phyloP scores from a whole-genome alignment of 2,113 vertebrate genomes.

The Cyphomyrus discorhynchus region DNA sequence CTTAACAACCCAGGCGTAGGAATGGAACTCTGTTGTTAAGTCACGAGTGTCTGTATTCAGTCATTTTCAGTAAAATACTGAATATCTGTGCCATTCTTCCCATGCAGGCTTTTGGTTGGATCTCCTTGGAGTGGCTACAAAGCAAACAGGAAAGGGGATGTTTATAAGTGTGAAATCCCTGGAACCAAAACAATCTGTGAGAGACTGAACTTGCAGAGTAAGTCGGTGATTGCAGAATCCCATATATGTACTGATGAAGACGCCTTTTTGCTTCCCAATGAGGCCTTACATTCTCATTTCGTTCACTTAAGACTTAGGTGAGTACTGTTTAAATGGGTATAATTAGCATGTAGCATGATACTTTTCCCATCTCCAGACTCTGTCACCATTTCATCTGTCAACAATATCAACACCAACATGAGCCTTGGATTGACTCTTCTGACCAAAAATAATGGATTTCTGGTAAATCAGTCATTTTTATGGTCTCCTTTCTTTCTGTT shows the following conservation, averaged over 20 bases:
- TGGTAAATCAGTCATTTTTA: constrained; percentile 52
- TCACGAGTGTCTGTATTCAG: not conserved
- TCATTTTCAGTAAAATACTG: not conserved
- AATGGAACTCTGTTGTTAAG: not conserved
- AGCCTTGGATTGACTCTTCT: constrained; percentile 77
- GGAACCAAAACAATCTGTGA: constrained; percentile 56
- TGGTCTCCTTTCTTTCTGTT: not conserved
- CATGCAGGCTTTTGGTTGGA: constrained; percentile 75
- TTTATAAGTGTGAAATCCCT: constrained; percentile 74
- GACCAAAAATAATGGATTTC: constrained; percentile 58
- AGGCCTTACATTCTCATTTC: not conserved
- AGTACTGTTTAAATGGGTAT: not conserved
- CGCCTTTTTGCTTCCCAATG: not conserved
- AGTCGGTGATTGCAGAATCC: constrained; percentile 21
- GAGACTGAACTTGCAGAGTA: constrained; percentile 76
- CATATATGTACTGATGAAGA: not conserved
- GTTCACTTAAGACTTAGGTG: not conserved
- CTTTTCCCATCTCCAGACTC: constrained; percentile 55
- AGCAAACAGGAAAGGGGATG: constrained; percentile 75
- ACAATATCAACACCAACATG: constrained; percentile 71
- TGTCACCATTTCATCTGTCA: constrained; percentile 70
- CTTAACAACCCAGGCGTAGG: not conserved
- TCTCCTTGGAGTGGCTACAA: constrained; percentile 82
- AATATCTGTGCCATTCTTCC: not conserved
- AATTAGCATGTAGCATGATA: not conserved